Evolutionary conservation across 2,888 invertebrate genomes (phyloP).

Genomic region (Venustoraphidia nigricollis): DNA sequence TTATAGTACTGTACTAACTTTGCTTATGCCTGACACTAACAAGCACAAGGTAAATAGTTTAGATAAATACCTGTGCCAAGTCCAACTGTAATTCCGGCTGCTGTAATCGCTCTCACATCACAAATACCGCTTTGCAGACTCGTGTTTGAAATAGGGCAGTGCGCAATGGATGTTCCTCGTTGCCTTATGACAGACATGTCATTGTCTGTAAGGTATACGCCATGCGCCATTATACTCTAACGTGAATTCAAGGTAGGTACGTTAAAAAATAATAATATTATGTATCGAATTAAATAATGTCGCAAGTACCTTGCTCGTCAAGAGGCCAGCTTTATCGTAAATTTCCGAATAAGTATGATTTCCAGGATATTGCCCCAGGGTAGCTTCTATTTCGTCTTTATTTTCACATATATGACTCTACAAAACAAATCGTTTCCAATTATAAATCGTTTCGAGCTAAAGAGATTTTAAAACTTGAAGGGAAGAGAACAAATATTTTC

Average conservation of each 20-base stretch:
- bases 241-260: conserved; percentile 25
- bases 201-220: conserved; percentile 51
- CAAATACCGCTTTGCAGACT: conserved; percentile 68
- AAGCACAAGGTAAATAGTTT: too few species aligned
- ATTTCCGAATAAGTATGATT: conserved; percentile 53
- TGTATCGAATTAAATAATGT: too few species aligned
- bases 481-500: too few species aligned
- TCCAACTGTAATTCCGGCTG: conserved; percentile 55
- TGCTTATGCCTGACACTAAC: too few species aligned
- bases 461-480: too few species aligned
- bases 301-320: conserved; percentile 51
- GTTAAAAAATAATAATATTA: background rate
- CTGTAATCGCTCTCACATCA: conserved; percentile 49
- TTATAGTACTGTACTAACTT: too few species aligned
- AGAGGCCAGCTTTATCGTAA: conserved; percentile 56
- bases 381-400: conserved; percentile 49
- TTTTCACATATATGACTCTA: conserved; percentile 83
- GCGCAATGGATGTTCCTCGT: conserved; percentile 54
- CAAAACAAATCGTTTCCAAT: conserved; percentile 18
- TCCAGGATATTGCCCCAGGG: conserved; percentile 38
- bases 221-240: conserved; percentile 71
- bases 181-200: conserved; percentile 48
- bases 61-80: conserved; percentile 59
- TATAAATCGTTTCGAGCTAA: too few species aligned
- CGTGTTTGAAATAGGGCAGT: conserved; percentile 79